Evolutionary conservation across 2,797 vertebrate genomes (phyloP), one percentile per base, ranked within the genome.

Genomic region (Pipistrellus pipistrellus): DNA sequence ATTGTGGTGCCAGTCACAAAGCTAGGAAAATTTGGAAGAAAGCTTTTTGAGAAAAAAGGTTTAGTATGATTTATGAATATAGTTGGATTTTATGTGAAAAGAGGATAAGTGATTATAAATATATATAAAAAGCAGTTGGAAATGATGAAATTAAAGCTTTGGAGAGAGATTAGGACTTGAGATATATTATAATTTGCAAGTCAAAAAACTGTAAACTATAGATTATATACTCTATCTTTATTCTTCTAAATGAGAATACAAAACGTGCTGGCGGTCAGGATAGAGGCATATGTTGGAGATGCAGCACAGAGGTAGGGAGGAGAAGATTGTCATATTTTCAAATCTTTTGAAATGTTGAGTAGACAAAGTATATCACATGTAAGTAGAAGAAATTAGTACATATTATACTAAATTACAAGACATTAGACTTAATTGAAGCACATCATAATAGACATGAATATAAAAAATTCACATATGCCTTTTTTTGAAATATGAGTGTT

Each of bases 21-120:
- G 8, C 5, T 64, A 87, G 32, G 18, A 85, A 88, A 84, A 55
- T 92, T 87, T 68, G 55, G 32, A 94, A 80, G 66, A 76, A 83
- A 64, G 1, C 2, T 32, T 85, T 87, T 87, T 85, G 73, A 85
- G 82, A 85, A 30, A 83, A 57, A 84, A 64, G 9, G 3, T 35
- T 77, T 84, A 55, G 17, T 81, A 14, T 85, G 21, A 20, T 73
- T 95, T 93, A 72, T 78, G 44, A 86, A 69, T 25, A 12, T 62
- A 30, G 18, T 35, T 75, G 55, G 57, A 87, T 90, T 80, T 93
- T 53, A 53, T 38, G 38, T 85, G 53, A 76, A 59, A 66, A 69
- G 41, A 84, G 25, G 41, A 48, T 76, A 76, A 90, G 11, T 88
- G 30, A 46, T 88, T 76, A n/a, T 89, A 66, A 84, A 77, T 84